Conservation (phyloP, 2,888 invertebrate genomes). For the Catocala nupta region DNA sequence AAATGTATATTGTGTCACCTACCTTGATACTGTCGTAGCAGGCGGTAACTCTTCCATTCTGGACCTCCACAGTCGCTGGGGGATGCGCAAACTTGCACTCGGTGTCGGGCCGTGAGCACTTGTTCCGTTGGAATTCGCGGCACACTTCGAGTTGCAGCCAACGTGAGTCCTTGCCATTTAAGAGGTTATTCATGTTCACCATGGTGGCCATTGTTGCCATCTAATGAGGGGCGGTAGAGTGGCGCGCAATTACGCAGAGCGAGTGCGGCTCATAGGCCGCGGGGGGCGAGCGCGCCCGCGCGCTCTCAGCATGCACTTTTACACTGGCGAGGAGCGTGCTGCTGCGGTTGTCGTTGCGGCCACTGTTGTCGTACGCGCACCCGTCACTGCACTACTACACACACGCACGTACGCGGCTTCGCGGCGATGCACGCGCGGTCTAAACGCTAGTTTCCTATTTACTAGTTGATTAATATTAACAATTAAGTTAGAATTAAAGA, state of each 20-base stretch:
- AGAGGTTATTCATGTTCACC: conserved; percentile 98
- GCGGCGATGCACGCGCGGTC: conserved; percentile 63
- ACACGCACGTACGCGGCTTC: conserved; percentile 69
- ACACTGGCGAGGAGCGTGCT: conserved; percentile 60
- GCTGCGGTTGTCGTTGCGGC: conserved; percentile 57
- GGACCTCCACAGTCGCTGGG: conserved; percentile 99
- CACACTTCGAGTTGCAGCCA: conserved; percentile 99
- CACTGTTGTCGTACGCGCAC: conserved; percentile 66
- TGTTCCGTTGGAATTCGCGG: conserved; percentile 99
- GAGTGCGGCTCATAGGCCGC: conserved; percentile 85
- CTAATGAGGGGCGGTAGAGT: conserved; percentile 68
- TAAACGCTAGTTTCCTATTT: conserved; percentile 62
- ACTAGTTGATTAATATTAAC: conserved; percentile 80
- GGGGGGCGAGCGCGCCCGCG: conserved; percentile 79
- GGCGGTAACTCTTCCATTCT: conserved; percentile 99
- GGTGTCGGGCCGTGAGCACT: conserved; percentile 99
- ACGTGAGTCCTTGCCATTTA: conserved; percentile 99
- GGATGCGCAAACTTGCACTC: conserved; percentile 99
- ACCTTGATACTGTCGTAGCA: conserved; percentile 99
- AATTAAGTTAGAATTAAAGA: conserved; percentile 84
- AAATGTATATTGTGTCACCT: conserved; percentile 69
- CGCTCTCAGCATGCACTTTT: conserved; percentile 80
- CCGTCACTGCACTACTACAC: conserved; percentile 75
- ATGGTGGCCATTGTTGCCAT: conserved; percentile 92
- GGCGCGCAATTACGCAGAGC: conserved; percentile 81